Base-by-base conservation (phyloP, 2,888 invertebrate genomes). In the Lycia hirtaria region DNA sequence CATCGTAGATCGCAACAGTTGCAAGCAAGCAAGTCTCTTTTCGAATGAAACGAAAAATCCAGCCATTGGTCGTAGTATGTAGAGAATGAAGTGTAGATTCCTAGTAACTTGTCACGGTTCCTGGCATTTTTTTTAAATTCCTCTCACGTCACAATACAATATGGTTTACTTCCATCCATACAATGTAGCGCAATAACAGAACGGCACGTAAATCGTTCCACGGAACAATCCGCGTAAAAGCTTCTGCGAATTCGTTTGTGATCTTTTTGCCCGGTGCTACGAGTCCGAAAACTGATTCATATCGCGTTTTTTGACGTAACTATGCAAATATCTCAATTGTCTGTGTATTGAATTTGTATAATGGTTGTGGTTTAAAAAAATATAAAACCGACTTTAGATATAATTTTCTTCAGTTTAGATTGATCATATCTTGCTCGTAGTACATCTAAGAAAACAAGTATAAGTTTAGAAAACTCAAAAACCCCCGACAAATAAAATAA, bases 221-320 rank as follows among this genome's bases (percentile, higher is more conserved):
- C 43, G 26, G 54, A 38, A 47, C 52, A 38, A 40, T 53, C 32
- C 28, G 17, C 51, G 32, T 56, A 45, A 51, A 56, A 56, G 56
- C 51, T 56, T 56, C 50, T 47, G 40, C 4, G 56, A 56, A 56
- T 40, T 51, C 15, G 26, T 45, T 47, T 56, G 51, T 56, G 56
- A 56, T 56, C 33, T 51, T 56, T 56, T 40, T 56, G 38, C 50
- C 28, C 17, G 38, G 45, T 38, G 28, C 26, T 48, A 49, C n/a
- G n/a, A 48, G 43, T 35, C 49, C 30, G 15, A 45, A 38, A 38
- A 50, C 20, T 56, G 56, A 56, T 50, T 56, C 44, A 41, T 48
- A 33, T 43, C 28, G 15, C 41, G 19, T 22, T 10, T 35, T 43
- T 35, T 37, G 33, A 55, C 43, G 24, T 47, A 26, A 45, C 17